These are phyloP conservation scores for Kryptolebias marmoratus DNA, from an alignment of 2,113 vertebrate species.

Conservation along the genomic window DNA sequence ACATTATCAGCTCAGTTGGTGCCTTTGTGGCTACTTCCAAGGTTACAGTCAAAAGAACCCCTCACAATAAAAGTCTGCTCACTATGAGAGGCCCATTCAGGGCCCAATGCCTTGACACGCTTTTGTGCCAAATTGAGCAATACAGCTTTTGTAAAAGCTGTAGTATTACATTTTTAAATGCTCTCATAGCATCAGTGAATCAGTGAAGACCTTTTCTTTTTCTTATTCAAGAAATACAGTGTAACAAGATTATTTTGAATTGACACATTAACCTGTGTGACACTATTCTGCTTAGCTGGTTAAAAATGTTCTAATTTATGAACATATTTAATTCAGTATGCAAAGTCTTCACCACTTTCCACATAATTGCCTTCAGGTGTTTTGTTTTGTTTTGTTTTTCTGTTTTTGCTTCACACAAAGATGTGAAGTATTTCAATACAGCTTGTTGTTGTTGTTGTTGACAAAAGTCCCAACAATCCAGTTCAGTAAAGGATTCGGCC, in stretches of 20 bases:
- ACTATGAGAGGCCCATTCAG: conserved; percentile 27
- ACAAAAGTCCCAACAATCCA: no score
- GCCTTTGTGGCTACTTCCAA: conserved; percentile 51
- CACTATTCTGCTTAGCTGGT: no score
- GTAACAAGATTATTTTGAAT: not conserved
- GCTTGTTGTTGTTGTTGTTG: no score
- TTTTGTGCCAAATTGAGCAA: not conserved
- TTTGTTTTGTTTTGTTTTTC: no score
- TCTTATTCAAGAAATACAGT: conserved; percentile 1
- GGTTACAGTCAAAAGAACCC: conserved; percentile 60
- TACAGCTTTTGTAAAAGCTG: not conserved
- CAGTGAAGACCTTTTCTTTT: not conserved
- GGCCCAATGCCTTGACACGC: conserved; percentile 18
- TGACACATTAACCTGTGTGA: not conserved
- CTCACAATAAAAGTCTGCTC: conserved; percentile 48
- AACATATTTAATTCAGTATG: no score
- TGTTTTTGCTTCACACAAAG: no score
- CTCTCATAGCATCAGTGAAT: not conserved
- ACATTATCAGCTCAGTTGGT: conserved; percentile 25
- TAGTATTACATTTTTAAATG: no score
- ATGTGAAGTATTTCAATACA: no score
- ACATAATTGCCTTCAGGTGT: no score
- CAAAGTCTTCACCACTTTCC: no score
- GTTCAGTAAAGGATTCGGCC: no score
- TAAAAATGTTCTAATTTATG: no score